Percentiles rank a stretch among this genome's conserved stretches.
phyloP scores from a whole-genome alignment of 2,797 vertebrate genomes.

The Phoebastria nigripes region DNA sequence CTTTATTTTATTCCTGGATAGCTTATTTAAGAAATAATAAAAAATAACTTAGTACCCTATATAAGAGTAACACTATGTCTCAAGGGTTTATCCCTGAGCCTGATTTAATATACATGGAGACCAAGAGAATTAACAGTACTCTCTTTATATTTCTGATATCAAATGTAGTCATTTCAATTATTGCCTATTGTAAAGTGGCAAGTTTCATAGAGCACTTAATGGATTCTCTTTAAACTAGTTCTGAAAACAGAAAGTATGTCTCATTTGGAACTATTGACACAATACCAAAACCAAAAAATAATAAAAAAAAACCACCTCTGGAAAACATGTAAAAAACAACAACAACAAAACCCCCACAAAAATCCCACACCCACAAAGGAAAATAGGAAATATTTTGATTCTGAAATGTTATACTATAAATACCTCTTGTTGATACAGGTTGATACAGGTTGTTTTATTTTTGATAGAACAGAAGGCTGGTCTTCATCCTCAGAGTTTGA shows the following conservation, averaged over 20 bases:
- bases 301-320: neutral
- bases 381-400: neutral
- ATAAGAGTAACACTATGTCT: neutral
- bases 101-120: neutral
- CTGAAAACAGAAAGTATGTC: neutral
- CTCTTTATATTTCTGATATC: neutral
- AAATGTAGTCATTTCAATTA: neutral
- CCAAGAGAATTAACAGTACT: neutral
- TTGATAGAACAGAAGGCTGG: neutral
- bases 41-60: neutral
- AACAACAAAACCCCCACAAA: neutral
- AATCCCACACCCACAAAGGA: fast-evolving
- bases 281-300: neutral
- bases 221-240: neutral
- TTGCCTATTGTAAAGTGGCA: neutral
- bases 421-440: neutral
- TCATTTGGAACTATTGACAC: neutral
- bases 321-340: neutral
- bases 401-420: neutral
- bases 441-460: neutral
- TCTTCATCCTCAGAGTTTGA: neutral
- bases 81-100: neutral
- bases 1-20: neutral
- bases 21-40: neutral
- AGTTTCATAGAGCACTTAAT: neutral